Base-by-base conservation (phyloP, 2,797 vertebrate genomes). In the Pseudomugil gertrudae region DNA sequence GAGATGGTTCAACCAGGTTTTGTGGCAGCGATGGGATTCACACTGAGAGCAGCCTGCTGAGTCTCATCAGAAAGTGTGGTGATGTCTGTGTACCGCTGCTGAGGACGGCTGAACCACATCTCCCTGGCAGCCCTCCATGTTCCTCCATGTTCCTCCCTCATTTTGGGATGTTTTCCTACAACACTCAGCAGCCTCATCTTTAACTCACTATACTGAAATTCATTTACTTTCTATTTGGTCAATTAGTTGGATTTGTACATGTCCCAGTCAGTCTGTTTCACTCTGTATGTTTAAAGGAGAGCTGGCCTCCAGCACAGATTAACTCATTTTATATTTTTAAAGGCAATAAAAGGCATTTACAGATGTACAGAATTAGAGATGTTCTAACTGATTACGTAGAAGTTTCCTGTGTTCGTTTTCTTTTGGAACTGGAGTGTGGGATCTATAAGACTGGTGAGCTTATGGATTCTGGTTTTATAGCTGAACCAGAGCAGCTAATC, bases 11-110 rank as follows among this genome's bases (percentile, higher is more conserved):
- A 29, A 36, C 60, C 13, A 38, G 45, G 62, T 62, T 45, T 78
- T 62, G 72, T 74, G 66, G 72, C 53, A 69, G 68, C 19, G 4
- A 21, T 69, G 57, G 71, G 69, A 69, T 71, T 75, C 87, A 76
- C n/a, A 23, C 80, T 71, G 82, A 61, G 80, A 74, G 82, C 72
- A 32, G 38, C 86, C 72, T 1, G 73, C 85, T 79, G 84, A 69
- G 82, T 27, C 66, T 85, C 76, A 83, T 90, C 84, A 87, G 64
- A 84, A 84, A 55, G 82, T 85, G 87, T 84, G 63, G 52, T 40
- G 35, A 32, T 23, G 32, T 63, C 32, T 13, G 64, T 0, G 57
- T 79, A 23, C 66, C 62, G 10, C 33, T 68, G 56, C 54, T 52
- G 57, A 67, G 36, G 47, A 72, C 51, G 60, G 64, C 69, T 76